These are phyloP conservation scores for Pseudorasbora parva DNA, from an alignment of 2,113 vertebrate genomes.

Conservation along the genomic window DNA sequence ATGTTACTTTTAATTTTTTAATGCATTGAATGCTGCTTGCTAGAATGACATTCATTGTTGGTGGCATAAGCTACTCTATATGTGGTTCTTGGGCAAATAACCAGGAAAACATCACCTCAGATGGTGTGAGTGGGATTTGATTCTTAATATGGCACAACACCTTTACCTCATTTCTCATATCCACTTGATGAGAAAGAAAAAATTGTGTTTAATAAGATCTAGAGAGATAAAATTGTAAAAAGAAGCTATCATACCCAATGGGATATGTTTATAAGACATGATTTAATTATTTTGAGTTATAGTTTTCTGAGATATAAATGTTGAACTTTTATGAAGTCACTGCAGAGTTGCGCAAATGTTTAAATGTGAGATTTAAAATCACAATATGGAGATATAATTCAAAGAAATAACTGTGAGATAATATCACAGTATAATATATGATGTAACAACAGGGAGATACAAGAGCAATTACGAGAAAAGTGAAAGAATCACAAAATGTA, in stretches of 20 bases:
- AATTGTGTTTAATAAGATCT: neutral
- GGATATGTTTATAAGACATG: neutral
- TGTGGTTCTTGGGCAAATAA: slow-evolving; percentile 35
- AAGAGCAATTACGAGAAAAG: neutral
- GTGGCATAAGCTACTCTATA: slow-evolving; percentile 50
- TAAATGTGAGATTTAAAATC: neutral
- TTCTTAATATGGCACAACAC: slow-evolving; percentile 45
- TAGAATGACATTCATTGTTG: slow-evolving; percentile 43
- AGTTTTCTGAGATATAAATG: neutral
- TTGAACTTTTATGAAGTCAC: neutral
- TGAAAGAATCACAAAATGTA: neutral
- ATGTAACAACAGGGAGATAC: neutral
- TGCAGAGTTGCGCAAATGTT: neutral
- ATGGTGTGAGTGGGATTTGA: slow-evolving; percentile 56
- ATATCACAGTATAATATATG: no score
- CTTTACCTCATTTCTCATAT: slow-evolving; percentile 42
- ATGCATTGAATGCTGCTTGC: slow-evolving; percentile 20
- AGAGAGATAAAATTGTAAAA: neutral
- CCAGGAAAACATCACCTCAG: slow-evolving; percentile 47
- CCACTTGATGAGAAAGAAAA: slow-evolving; percentile 4
- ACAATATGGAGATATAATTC: neutral
- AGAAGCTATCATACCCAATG: neutral
- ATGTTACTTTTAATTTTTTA: no score
- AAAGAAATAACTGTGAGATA: neutral
- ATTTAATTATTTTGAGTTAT: neutral